phyloP scores from a whole-genome alignment of 2,888 invertebrate species.

The Stenoptilia bipunctidactyla region DNA sequence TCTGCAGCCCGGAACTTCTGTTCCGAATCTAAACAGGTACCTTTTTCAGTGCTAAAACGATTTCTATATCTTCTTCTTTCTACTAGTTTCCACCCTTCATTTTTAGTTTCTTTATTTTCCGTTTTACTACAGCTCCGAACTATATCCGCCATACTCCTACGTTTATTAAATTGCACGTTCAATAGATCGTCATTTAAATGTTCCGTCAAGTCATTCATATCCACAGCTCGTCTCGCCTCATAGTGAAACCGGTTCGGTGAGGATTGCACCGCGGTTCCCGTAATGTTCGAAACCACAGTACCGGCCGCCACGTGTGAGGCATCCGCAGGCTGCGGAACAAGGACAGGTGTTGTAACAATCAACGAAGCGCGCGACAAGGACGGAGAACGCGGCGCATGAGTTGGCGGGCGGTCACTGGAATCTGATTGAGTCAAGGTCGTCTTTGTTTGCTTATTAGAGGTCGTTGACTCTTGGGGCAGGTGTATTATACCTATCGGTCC shows the following conservation, averaged over 20 bases:
- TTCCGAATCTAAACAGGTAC: slow-evolving; percentile 2
- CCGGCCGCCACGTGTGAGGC: background rate
- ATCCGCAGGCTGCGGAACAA: background rate
- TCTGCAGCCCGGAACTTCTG: slow-evolving; percentile 4
- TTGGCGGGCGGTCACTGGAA: too few species aligned
- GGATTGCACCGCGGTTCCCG: background rate
- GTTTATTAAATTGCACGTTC: background rate
- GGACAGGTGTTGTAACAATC: background rate
- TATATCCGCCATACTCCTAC: background rate
- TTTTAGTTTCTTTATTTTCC: background rate
- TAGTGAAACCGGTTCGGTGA: too few species aligned
- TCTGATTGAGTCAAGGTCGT: too few species aligned
- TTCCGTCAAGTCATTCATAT: background rate
- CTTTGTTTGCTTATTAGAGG: too few species aligned
- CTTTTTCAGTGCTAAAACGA: slow-evolving; percentile 5
- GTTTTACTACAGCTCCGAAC: background rate
- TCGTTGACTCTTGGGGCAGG: too few species aligned
- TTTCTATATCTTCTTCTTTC: slow-evolving; percentile 5
- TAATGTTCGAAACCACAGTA: background rate
- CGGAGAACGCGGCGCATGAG: too few species aligned
- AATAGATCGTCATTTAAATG: background rate
- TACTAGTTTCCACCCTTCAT: slow-evolving; percentile 4
- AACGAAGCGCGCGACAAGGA: background rate
- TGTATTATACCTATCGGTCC: too few species aligned
- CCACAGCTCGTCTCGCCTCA: too few species aligned